Evolutionary conservation across 2,888 invertebrate species (phyloP), one percentile per base, ranked within the genome.

Genomic region (Taphrorychus bicolor): DNA sequence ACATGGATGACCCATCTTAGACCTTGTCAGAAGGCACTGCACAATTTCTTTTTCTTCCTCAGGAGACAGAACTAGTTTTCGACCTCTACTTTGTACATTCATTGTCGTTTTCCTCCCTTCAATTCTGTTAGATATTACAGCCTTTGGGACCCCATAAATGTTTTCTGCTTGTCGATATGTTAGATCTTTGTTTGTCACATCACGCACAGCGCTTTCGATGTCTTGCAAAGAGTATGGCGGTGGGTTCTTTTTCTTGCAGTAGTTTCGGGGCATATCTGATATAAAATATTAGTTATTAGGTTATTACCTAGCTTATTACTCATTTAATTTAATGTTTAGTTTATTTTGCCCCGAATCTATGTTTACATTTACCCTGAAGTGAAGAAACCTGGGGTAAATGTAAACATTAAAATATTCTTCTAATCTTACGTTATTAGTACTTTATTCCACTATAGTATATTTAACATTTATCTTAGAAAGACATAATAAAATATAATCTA

Each of bases 91-190:
- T 2, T 5, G 19, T 14, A 14, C 22, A 11, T 57, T 14, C 5
- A 59, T 21, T 5, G 49, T 5, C 5, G 32, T 59, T 32, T 49
- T 59, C 49, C 59, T 59, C 5, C 59, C 59, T 5, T 14, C 49
- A 16, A 59, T 22, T 24, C 48, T 59, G 9, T 42, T 17, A 57
- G 7, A 57, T 16, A 57, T 57, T 21, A 22, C 51, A 5, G 54
- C 24, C 17, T 24, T 32, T 3, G 54, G 54, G 5, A 32, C 54
- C 22, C 51, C 51, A 17, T 59, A 51, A 59, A 45, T 9, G 21
- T 51, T 56, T 51, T 56, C 40, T 16, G 64, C 71, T 60, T 70
- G 59, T 23, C 69, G 48, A 53, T 69, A 72, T 42, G 71, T 72
- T 23, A 18, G 23, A 59, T 72, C 41, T 40, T 63, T 72, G 67